phyloP scores from a whole-genome alignment of 2,888 invertebrate genomes.

The Chaitophorus viminalis region DNA sequence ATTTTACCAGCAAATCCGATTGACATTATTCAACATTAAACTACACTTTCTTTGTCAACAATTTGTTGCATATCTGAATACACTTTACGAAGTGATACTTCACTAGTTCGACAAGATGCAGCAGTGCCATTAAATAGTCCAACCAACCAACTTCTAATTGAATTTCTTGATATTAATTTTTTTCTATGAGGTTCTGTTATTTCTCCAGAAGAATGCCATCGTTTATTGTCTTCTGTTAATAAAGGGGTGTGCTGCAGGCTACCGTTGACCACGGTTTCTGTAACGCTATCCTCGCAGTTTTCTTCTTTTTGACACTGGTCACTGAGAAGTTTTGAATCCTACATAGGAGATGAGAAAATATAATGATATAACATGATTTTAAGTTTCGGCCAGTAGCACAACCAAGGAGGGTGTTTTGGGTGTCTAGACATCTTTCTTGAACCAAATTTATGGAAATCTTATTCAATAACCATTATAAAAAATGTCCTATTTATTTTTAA shows the following conservation, averaged over 20 bases:
- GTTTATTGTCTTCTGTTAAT: slow-evolving; percentile 70
- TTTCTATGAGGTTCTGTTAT: slow-evolving; percentile 71
- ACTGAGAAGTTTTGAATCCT: slow-evolving; percentile 55
- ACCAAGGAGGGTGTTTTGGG: too few relatives aligned
- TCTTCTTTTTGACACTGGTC: slow-evolving; percentile 41
- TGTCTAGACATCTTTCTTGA: too few relatives aligned
- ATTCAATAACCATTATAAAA: too few relatives aligned
- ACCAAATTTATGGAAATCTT: too few relatives aligned
- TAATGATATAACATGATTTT: background rate
- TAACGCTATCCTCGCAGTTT: slow-evolving; percentile 13
- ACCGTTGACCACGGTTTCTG: slow-evolving; percentile 64
- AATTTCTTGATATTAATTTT: slow-evolving; percentile 71
- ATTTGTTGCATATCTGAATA: slow-evolving; percentile 70
- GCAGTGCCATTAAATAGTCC: slow-evolving; percentile 80
- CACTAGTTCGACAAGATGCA: slow-evolving; percentile 76
- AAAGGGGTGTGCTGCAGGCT: slow-evolving; percentile 68
- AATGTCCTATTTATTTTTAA: too few relatives aligned
- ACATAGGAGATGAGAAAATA: background rate
- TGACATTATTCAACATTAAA: slow-evolving; percentile 66
- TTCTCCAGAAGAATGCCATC: slow-evolving; percentile 83
- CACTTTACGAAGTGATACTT: slow-evolving; percentile 71
- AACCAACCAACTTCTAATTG: slow-evolving; percentile 79
- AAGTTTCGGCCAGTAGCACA: too few relatives aligned
- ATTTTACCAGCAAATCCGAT: background rate
- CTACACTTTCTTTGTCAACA: slow-evolving; percentile 73